Evolutionary conservation across 2,888 invertebrate genomes (phyloP), one percentile per base, ranked within the genome.

Genomic region (Acanthoscelides obtectus): DNA sequence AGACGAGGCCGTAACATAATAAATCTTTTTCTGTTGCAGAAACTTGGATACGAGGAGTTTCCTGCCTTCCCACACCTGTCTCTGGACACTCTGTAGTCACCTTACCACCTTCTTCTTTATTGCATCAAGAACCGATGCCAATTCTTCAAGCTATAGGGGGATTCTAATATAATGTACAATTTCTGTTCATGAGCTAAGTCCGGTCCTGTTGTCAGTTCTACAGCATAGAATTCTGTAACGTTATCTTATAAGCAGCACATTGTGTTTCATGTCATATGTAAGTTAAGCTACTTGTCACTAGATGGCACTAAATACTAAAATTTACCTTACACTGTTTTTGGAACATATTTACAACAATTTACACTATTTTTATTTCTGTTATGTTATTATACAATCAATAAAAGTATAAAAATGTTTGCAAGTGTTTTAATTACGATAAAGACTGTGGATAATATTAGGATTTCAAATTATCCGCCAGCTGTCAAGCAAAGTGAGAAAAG

Each of bases 31-130:
- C 65, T 69, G 68, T 79, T 79, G 69, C 72, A 84, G 84, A 81
- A 72, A 81, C 88, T 12, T 91, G 90, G 90, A 88, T 90, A 74
- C 86, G 89, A 73, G 90, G 90, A 2, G 87, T 92, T 21, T 87
- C 89, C 0, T 85, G 87, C 3, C 83, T 92, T 25, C 92, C 92
- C 0, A 85, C 87, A n/a, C 87, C 90, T 0, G 84, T 92, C 67
- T 91, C 91, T 0, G 92, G 92, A 64, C 88, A 87, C 76, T 84
- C 85, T 25, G 82, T 85, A 71, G 83, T 87, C 19, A 85, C 87
- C 17, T 78, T 88, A 72, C 87, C 88, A 82, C 89, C 78, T 22
- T 22, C 25, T 22, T 67, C 21, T 2, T 65, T 64, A 65, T 21
- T 70, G 17, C 5, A 3, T 12, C 45, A 45, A 45, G 45, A 45